Conservation (phyloP, 1,140 invertebrate genomes). For the Tetragonula clypearis region DNA sequence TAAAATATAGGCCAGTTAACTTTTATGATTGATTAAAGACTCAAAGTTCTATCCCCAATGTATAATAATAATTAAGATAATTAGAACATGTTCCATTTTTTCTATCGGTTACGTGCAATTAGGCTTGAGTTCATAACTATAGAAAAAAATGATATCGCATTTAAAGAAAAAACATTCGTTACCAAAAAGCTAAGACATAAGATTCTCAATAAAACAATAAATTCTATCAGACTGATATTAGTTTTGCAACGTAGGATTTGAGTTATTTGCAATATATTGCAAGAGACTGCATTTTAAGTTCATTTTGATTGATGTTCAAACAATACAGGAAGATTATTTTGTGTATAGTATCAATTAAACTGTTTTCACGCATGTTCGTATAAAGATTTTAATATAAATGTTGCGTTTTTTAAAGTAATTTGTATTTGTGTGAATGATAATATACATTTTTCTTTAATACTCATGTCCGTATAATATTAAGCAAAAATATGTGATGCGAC, state of each 20-base stretch:
- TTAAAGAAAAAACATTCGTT: constrained; percentile 40
- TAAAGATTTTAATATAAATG: constrained; percentile 42
- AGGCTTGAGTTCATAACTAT: constrained; percentile 13
- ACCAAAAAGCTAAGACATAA: constrained; percentile 40
- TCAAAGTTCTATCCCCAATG: neutral
- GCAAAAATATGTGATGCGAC: constrained; percentile 46
- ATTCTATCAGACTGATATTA: constrained; percentile 62
- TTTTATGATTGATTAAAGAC: neutral
- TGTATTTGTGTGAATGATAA: constrained; percentile 38
- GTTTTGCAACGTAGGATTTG: constrained; percentile 36
- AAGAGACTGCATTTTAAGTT: constrained; percentile 48
- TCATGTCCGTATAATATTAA: constrained; percentile 60
- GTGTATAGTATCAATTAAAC: constrained; percentile 42
- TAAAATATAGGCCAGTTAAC: neutral
- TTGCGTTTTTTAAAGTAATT: constrained; percentile 42
- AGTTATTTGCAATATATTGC: constrained; percentile 35
- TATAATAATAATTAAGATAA: neutral
- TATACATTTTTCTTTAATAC: constrained; percentile 54
- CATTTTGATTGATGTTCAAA: constrained; percentile 40
- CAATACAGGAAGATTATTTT: constrained; percentile 27
- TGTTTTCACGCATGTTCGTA: constrained; percentile 11
- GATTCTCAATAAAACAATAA: constrained; percentile 32
- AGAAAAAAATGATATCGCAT: constrained; percentile 41
- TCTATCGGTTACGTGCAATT: neutral
- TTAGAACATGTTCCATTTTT: neutral